Percentiles rank a stretch among this genome's conserved stretches.
Evolutionary conservation across 2,888 invertebrate genomes (phyloP).

Genomic region (Thera obeliscata): DNA sequence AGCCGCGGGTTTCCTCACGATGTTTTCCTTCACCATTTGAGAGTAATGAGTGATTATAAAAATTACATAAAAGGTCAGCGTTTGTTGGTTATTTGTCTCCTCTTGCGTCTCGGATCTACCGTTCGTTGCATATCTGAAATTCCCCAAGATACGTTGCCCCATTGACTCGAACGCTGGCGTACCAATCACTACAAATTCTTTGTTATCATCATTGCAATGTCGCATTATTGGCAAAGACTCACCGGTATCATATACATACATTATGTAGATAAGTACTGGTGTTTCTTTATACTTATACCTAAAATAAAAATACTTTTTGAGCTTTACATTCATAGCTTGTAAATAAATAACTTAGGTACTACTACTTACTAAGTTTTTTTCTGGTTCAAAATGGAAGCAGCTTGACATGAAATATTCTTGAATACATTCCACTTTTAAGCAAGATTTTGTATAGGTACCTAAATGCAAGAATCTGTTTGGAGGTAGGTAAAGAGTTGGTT

Average conservation of each 20-base stretch:
- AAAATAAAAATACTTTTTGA: too few species aligned
- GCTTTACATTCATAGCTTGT: too few species aligned
- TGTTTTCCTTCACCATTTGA: too few species aligned
- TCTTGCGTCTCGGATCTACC: not conserved
- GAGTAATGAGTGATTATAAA: too few species aligned
- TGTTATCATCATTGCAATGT: slow-evolving; percentile 31
- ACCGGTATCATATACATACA: slow-evolving; percentile 17
- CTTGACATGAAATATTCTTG: not conserved
- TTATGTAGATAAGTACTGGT: slow-evolving; percentile 20
- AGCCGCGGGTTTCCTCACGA: too few species aligned
- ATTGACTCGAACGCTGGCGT: slow-evolving; percentile 27
- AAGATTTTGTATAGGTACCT: too few species aligned
- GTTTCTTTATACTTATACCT: slow-evolving; percentile 5
- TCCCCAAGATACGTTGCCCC: slow-evolving; percentile 38
- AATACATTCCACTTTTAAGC: too few species aligned
- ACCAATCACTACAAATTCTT: slow-evolving; percentile 32
- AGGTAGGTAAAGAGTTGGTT: too few species aligned
- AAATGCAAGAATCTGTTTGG: too few species aligned
- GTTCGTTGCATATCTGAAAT: slow-evolving; percentile 23
- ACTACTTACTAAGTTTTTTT: not conserved
- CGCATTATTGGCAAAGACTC: slow-evolving; percentile 36
- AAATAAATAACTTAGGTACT: too few species aligned
- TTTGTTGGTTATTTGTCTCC: too few species aligned
- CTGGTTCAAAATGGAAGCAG: slow-evolving; percentile 1
- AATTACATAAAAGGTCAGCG: too few species aligned